Base-by-base conservation (phyloP, 2,113 vertebrate species). In the Sturnira hondurensis region DNA sequence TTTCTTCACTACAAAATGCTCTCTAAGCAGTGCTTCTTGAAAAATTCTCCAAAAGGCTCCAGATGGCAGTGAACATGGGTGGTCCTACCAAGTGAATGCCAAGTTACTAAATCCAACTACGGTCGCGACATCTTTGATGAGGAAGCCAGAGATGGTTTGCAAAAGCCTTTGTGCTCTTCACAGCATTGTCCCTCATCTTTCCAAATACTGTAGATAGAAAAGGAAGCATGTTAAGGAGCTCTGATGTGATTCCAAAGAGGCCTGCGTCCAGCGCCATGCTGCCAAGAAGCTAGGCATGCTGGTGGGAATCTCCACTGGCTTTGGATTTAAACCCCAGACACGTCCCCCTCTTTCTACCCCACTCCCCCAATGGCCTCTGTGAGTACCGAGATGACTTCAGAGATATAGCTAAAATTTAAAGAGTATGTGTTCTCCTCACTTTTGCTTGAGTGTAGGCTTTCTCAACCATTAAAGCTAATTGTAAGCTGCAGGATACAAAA, bases 1-100 rank as follows among this genome's bases (percentile, higher is more conserved):
- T 88, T 82, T 95, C 67, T 77, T 77, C 33, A 74, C 73, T 95
- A 80, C 54, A 89, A 89, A 92, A 93, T 70, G 54, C 77, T 96
- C 54, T 97, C 56, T 76, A 93, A 96, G 91, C 73, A 65, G 31
- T 45, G 67, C 63, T 47, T 88, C 94, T 96, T 97, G 86, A 94
- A 96, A 96, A 97, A 97, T 91, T 77, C 88, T 96, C 82, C 83
- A 91, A 70, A 95, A 94, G 77, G 80, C 94, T 91, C 96, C 97
- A 97, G 97, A 97, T 97, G 97, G 97, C 92, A 52, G 74, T 93
- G 94, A 96, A 96, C 89, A 94, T 89, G 93, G 96, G 97, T 97
- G 96, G 97, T 96, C 97, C 89, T 94, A 65, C 33, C 77, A 68
- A 95, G 86, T 4, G 63, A 97, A 97, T 96, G 97, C 94, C 97